Base-by-base conservation (phyloP, 2,113 vertebrate species). In the Microcebus ravelobensis region DNA sequence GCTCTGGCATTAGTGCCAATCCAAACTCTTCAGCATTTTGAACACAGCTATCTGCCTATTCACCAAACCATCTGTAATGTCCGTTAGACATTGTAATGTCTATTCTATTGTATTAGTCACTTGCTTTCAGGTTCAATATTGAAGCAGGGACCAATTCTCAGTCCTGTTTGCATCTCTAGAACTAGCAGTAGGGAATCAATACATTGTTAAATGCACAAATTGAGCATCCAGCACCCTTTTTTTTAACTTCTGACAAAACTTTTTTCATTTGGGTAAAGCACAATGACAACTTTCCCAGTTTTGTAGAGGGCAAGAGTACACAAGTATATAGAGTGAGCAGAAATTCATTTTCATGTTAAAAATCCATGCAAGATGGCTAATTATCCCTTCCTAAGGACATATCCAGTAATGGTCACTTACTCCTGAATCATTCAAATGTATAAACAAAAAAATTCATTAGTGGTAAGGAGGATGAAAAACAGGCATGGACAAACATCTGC, bases 311-410 rank as follows among this genome's bases (percentile, higher is more conserved):
- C 21, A 89, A 65, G 42, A 70, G 63, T 68, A 80, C 15, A 20
- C 36, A 94, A 57, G 57, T n/a, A 79, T n/a, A 83, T 48, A 34
- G 25, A 93, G 34, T 25, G 15, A 68, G 48, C 1, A 82, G 36
- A 88, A 90, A 84, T 84, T 63, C 39, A 95, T 61, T 94, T 91
- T 89, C 52, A 52, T 63, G 67, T 73, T 91, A 83, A 70, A 87
- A 87, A 65, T 65, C 10, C n/a, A 87, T 3, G 25, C 17, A 80
- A 84, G 39, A 76, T 83, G 34, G 84, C 3, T 83, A 83, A 79
- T 8, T 76, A 48, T 52, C 15, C 21, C 55, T 70, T 95, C 45
- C 34, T 80, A 11, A 36, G 42, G 39, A 27, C 65, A 86, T 36
- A 55, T 18, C 45, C 34, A 67, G 39, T 23, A 67, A 70, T 10